Evolutionary conservation across 2,888 invertebrate genomes (phyloP), one percentile per base, ranked within the genome.

Genomic region (Heliconius sara): DNA sequence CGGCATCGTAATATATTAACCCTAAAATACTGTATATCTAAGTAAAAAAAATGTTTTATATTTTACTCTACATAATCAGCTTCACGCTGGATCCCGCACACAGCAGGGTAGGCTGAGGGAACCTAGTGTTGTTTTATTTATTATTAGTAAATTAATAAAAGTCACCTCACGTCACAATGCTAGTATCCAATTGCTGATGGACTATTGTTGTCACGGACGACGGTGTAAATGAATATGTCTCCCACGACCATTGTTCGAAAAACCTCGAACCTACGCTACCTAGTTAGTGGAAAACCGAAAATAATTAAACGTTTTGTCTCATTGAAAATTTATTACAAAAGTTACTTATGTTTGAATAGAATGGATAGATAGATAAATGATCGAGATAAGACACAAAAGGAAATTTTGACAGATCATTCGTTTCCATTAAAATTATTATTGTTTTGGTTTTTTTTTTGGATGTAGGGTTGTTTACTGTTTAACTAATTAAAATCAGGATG

Each of bases 211-310:
- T 67, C 43, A 52, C 27, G 68, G 79, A 22, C 47, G 65, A 60
- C 78, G 60, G 72, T 72, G 74, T 79, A 79, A 82, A 81, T 81
- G 77, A 82, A 84, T 86, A 83, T 84, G 86, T 90, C 87, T 91
- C 92, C 91, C 90, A 92, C 91, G 87, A 80, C 91, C 85, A 92
- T 92, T 92, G 92, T 92, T 87, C 39, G 70, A 63, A 65, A 67
- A 57, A 76, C 47, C 70, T 71, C 68, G 76, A 73, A 76, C 77
- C 79, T 72, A 79, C 76, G 27, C 71, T 7, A 52, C 19, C 19
- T 19, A 72, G 67, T 73, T 47, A 47, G 39, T 60, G 77, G 47
- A 73, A 73, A 73, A 34, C 57, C 57, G 65, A 65, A 65, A 75
- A 75, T 65, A 75, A 75, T 73, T 73, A 73, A 43, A 65, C 5